phyloP scores from a whole-genome alignment of 2,113 vertebrate genomes.

The Ceuthmochares aereus region DNA sequence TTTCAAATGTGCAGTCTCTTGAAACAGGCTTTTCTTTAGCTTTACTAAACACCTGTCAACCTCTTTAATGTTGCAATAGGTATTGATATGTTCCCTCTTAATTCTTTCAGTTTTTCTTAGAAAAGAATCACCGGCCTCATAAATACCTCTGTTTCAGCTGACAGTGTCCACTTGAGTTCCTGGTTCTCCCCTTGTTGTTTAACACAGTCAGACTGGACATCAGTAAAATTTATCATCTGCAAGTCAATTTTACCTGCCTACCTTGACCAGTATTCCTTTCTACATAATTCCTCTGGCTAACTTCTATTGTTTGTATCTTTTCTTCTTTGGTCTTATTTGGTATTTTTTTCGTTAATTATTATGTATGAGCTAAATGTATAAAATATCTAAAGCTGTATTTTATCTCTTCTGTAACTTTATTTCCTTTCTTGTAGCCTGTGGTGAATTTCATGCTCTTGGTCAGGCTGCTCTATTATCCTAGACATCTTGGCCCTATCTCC shows the following conservation, averaged over 20 bases:
- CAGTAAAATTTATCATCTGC: neutral
- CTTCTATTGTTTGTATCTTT: neutral
- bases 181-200: neutral
- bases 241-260: neutral
- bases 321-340: neutral
- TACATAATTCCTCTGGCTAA: neutral
- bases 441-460: neutral
- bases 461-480: neutral
- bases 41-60: neutral
- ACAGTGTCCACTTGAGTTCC: neutral
- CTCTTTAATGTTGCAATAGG: neutral
- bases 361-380: neutral
- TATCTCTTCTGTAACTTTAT: neutral
- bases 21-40: neutral
- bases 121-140: accelerated
- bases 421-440: neutral
- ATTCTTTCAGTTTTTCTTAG: neutral
- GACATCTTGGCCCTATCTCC: neutral
- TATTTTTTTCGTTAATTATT: neutral
- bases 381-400: neutral
- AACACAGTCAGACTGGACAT: neutral
- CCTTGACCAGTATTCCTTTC: neutral
- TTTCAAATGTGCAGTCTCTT: neutral
- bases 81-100: neutral
- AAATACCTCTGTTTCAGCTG: neutral